Evolutionary conservation across 2,888 invertebrate species (phyloP).

Genomic region (Pollenia angustigena): DNA sequence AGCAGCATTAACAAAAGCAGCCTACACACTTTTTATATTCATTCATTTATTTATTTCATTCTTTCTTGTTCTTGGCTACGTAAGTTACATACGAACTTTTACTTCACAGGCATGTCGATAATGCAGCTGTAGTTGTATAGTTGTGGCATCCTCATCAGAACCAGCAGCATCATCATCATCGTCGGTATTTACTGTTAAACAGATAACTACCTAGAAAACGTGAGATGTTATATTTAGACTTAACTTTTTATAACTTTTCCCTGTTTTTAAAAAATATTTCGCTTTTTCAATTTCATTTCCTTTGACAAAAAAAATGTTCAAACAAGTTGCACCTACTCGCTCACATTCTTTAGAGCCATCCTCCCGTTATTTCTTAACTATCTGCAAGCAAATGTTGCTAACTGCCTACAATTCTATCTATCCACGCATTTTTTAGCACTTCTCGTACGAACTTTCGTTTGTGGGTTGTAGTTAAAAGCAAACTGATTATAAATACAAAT

Average conservation of each 20-base stretch:
- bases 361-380: no score
- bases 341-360: constrained; percentile 29
- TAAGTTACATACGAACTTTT: constrained; percentile 25
- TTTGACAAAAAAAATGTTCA: constrained; percentile 2
- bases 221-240: constrained; percentile 66
- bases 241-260: constrained; percentile 62
- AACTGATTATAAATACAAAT: no score
- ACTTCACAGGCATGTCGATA: constrained; percentile 29
- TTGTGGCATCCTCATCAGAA: neutral
- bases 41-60: constrained; percentile 14
- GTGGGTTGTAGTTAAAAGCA: no score
- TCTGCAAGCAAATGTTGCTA: neutral
- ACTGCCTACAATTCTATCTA: neutral
- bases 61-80: constrained; percentile 54
- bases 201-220: constrained; percentile 40
- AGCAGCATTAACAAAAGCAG: constrained; percentile 46
- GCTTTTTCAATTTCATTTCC: constrained; percentile 19
- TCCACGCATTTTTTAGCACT: neutral
- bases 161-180: neutral
- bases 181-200: constrained; percentile 20
- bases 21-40: constrained; percentile 40
- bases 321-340: constrained; percentile 16
- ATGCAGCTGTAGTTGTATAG: neutral
- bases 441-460: no score
- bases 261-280: constrained; percentile 57